Percentiles rank a stretch among this genome's conserved stretches.
Conservation (phyloP, 2,797 vertebrate genomes). For the Lepilemur septentrionalis region DNA sequence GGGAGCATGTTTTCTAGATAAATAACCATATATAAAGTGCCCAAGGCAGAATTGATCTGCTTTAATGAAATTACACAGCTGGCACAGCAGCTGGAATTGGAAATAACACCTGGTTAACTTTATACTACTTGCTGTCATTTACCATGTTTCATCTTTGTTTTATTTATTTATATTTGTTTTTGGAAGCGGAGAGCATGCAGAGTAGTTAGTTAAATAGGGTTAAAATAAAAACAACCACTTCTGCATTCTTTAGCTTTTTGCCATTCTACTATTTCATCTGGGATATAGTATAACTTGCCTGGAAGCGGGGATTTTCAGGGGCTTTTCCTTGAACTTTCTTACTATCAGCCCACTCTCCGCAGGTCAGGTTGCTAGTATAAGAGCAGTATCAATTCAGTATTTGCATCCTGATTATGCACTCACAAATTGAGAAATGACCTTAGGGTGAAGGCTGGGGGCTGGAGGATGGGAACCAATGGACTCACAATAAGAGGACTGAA, state of each 20-base stretch:
- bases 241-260: neutral
- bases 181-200: neutral
- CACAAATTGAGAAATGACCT: neutral
- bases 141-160: neutral
- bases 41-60: neutral
- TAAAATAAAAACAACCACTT: neutral
- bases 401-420: neutral
- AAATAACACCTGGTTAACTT: constrained; percentile 28
- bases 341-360: neutral
- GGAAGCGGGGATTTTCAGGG: neutral
- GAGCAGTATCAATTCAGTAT: neutral
- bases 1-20: neutral
- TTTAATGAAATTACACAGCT: constrained; percentile 39
- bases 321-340: neutral
- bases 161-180: neutral
- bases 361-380: neutral
- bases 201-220: neutral
- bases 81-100: constrained; percentile 5
- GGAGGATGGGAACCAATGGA: neutral
- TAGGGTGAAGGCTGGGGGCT: rapidly evolving
- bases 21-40: constrained; percentile 25
- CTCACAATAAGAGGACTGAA: neutral
- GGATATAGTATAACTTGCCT: neutral
- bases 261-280: neutral
- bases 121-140: neutral